These are phyloP conservation scores for Nudaria mundana DNA, from an alignment of 2,888 invertebrate genomes.

Conservation along the genomic window DNA sequence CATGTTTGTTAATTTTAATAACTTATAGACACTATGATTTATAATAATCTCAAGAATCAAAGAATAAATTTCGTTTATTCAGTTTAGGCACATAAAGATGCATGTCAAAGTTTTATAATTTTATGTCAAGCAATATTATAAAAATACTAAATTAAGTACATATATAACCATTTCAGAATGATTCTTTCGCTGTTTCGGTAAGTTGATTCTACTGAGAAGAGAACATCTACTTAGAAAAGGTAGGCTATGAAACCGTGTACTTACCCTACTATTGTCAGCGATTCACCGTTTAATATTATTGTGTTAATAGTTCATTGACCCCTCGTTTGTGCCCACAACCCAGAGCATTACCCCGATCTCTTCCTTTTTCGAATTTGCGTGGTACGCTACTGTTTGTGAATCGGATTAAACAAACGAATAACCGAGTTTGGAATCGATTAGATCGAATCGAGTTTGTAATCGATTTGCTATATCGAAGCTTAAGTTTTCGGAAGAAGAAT, in stretches of 20 bases:
- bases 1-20: too few species aligned
- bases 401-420: conserved; percentile 33
- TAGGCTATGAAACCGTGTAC: conserved; percentile 16
- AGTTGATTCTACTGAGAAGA: too few species aligned
- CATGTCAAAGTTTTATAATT: too few species aligned
- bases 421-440: conserved; percentile 32
- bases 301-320: conserved; percentile 53
- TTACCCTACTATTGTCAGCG: conserved; percentile 32
- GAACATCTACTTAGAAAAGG: conserved; percentile 7
- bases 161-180: too few species aligned
- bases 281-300: conserved; percentile 35
- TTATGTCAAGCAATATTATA: too few species aligned
- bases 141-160: too few species aligned
- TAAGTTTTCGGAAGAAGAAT: conserved; percentile 12
- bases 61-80: too few species aligned
- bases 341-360: conserved; percentile 40
- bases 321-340: conserved; percentile 35
- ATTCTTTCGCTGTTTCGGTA: too few species aligned
- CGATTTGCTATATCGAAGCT: conserved; percentile 14
- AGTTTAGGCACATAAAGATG: too few species aligned
- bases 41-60: too few species aligned
- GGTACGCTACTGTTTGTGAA: conserved; percentile 43
- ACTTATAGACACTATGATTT: too few species aligned
- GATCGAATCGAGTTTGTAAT: conserved; percentile 22
- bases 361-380: conserved; percentile 53